A percentile compares a stretch with the other conserved stretches of the same genome.
Conservation (phyloP, 2,797 vertebrate species). For the Enteromius afrohamiltoni region DNA sequence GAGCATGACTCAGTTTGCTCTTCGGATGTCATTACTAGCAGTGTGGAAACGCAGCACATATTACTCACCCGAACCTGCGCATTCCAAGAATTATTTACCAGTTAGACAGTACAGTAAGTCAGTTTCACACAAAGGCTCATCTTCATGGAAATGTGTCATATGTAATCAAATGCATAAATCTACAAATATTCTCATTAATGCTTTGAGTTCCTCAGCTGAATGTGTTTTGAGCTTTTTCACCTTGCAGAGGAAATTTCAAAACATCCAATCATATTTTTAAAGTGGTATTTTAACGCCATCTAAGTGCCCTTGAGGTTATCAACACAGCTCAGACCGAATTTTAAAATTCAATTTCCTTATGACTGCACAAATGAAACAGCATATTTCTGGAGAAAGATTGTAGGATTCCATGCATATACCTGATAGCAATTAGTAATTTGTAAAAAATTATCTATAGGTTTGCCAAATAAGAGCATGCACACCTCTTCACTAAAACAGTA, state of each 20-base stretch:
- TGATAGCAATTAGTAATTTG: neutral
- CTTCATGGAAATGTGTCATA: neutral
- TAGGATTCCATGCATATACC: neutral
- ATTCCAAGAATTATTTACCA: slow-evolving; percentile 7
- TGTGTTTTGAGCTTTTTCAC: slow-evolving; percentile 13
- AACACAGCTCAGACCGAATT: slow-evolving; percentile 33
- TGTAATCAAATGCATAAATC: neutral
- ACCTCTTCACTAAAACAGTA: neutral
- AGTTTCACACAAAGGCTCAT: neutral
- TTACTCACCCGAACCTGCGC: slow-evolving; percentile 30
- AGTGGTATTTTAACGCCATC: slow-evolving; percentile 20
- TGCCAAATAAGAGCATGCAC: neutral
- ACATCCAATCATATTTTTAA: slow-evolving; percentile 35
- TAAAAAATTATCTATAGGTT: neutral
- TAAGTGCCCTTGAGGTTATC: slow-evolving; percentile 39
- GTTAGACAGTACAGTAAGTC: neutral
- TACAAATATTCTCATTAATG: slow-evolving; percentile 14
- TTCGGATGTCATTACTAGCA: slow-evolving; percentile 10
- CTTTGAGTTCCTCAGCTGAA: slow-evolving; percentile 1
- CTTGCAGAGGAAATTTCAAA: slow-evolving; percentile 4
- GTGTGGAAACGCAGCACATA: neutral
- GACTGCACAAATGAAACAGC: slow-evolving; percentile 10
- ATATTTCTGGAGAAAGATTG: slow-evolving; percentile 8
- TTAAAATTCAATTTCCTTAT: slow-evolving; percentile 22
- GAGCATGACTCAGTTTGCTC: slow-evolving; percentile 28